Evolutionary conservation across 37 sponge, comb jelly and placozoan genomes (phyloP), one percentile per base, ranked within the genome.

Genomic region (Chondrosia reniformis): DNA sequence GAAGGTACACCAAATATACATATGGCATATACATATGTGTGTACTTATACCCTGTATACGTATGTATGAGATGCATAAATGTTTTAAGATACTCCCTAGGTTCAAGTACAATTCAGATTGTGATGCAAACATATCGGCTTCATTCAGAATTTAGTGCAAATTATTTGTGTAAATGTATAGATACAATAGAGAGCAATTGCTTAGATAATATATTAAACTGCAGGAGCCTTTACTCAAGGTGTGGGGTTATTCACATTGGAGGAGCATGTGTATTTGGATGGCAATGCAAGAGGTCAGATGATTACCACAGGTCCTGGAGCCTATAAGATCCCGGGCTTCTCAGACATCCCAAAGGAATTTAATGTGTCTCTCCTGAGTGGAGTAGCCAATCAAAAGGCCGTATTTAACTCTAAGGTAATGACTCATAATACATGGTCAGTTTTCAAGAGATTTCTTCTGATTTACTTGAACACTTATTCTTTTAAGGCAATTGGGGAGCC

Each of bases 401-500:
- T 93, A 19, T 93, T 84, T 49, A 84, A 81, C 8, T 93, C 94
- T 9, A 93, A 89, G 82, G 94, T 86, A 21, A 45, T 28, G 19
- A 33, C 30, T 12, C 61, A 59, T 19, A 25, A 59, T 30, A 59
- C 61, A 59, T 30, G 27, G 30, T 30, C 61, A 59, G 30, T 30
- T 30, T 30, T 22, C 31, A 21, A 59, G 30, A 59, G 30, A 67
- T n/a, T 36, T 40, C 30, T 30, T 36, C 69, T 30, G 30, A 59
- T 30, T 30, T 30, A 59, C 15, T 38, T 17, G 6, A 9, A 74
- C 31, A 74, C 31, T 8, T 19, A 63, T n/a, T n/a, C n/a, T n/a
- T n/a, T n/a, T n/a, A n/a, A 88, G 89, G 93, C 86, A 49, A 89
- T 92, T 30, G 93, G 93, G 15, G 95, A 94, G 46, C 95, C 95